These are phyloP conservation scores for Otis tarda DNA, from an alignment of 2,113 vertebrate species.

Conservation along the genomic window DNA sequence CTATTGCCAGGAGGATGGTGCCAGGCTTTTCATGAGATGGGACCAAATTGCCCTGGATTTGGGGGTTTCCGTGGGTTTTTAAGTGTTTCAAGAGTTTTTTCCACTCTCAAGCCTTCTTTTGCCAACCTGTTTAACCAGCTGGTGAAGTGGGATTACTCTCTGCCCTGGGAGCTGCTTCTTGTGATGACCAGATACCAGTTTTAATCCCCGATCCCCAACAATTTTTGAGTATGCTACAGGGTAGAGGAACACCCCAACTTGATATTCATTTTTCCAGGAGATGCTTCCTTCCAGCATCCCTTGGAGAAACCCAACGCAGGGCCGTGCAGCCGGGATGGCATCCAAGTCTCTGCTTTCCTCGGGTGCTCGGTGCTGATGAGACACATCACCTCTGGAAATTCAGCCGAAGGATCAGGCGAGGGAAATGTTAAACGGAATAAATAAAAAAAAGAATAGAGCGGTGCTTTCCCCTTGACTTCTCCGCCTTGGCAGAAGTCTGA, in stretches of 20 bases:
- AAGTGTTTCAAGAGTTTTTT: background rate
- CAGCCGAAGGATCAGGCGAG: background rate
- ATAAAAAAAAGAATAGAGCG: rapidly evolving
- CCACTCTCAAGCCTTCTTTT: background rate
- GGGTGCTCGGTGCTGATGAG: background rate
- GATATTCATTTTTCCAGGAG: background rate
- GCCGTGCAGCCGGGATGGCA: background rate
- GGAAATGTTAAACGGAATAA: slow-evolving; percentile 21
- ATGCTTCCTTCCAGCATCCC: background rate
- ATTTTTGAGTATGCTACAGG: background rate
- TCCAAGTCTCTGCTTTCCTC: background rate
- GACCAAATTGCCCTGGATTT: background rate
- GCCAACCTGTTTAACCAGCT: background rate
- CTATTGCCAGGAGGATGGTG: no score
- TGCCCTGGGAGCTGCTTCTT: background rate
- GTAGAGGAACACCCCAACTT: background rate
- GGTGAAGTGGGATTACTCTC: background rate
- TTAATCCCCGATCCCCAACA: rapidly evolving
- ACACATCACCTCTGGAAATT: background rate
- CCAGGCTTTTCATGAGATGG: background rate
- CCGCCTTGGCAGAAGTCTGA: background rate
- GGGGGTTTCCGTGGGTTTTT: background rate
- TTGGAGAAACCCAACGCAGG: rapidly evolving
- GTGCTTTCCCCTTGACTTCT: background rate
- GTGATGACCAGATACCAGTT: rapidly evolving